Evolutionary conservation across 1,140 invertebrate genomes (phyloP).

Genomic region (Drosophila arizonae): DNA sequence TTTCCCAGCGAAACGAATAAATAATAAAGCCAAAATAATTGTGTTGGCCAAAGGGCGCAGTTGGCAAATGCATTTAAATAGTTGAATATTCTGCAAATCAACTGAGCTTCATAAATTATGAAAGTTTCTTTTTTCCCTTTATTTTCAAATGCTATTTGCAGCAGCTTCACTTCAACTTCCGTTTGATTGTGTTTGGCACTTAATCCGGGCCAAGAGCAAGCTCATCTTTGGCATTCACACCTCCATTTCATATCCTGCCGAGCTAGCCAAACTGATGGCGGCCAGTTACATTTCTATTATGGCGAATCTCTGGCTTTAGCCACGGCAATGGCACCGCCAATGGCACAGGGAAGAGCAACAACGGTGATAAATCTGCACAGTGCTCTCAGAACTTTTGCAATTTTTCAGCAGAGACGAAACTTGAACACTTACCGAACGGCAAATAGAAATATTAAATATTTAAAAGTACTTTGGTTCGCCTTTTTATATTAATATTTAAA

Average conservation of each 20-base stretch:
- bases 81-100: too few relatives aligned
- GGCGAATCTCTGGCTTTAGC: conserved; percentile 15
- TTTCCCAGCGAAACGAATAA: too few relatives aligned
- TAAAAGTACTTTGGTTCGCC: conserved; percentile 33
- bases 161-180: too few relatives aligned
- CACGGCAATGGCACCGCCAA: neutral
- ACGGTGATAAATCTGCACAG: conserved; percentile 40
- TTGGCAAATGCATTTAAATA: too few relatives aligned
- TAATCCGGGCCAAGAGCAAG: neutral
- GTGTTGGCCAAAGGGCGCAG: neutral
- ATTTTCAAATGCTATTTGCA: too few relatives aligned
- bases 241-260: neutral
- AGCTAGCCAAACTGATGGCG: conserved; percentile 2
- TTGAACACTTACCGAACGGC: conserved; percentile 34
- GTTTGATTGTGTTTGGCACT: neutral
- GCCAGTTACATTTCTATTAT: conserved; percentile 27
- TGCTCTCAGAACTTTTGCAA: conserved; percentile 46
- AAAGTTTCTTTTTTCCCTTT: too few relatives aligned
- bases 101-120: too few relatives aligned
- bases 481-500: conserved; percentile 49
- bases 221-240: neutral
- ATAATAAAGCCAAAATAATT: neutral
- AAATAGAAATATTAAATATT: conserved; percentile 52
- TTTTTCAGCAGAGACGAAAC: conserved; percentile 33
- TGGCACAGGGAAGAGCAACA: conserved; percentile 2